Percentiles rank a stretch among this genome's conserved stretches.
Conservation (phyloP, 2,888 invertebrate species). For the Epicampocera succincta region DNA sequence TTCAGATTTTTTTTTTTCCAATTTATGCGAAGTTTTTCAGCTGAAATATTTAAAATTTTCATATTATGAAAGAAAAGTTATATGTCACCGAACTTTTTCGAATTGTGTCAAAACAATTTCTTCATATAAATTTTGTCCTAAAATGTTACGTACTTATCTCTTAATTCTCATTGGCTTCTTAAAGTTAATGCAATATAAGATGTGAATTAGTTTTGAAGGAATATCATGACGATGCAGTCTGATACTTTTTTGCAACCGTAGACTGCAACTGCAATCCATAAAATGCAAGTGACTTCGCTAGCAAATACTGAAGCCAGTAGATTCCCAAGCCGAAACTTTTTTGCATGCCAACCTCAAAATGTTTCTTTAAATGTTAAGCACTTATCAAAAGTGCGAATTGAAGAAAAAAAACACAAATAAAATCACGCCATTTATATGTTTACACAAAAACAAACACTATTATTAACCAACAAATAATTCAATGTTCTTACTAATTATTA, state of each 20-base stretch:
- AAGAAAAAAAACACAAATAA: constrained; percentile 31
- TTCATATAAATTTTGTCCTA: too few species aligned
- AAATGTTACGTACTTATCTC: too few species aligned
- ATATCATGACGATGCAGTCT: constrained; percentile 16
- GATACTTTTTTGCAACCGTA: not conserved
- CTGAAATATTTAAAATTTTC: too few species aligned
- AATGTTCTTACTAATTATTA: constrained; percentile 25
- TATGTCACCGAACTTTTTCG: too few species aligned
- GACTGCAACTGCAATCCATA: constrained; percentile 29
- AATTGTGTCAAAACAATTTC: too few species aligned
- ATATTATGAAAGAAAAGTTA: too few species aligned
- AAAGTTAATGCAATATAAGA: not conserved
- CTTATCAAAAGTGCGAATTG: constrained; percentile 10
- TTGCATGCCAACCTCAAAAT: constrained; percentile 10
- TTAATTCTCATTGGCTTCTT: too few species aligned
- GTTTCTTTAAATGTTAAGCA: constrained; percentile 40
- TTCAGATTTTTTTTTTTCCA: too few species aligned
- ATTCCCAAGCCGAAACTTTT: constrained; percentile 23
- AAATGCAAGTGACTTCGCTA: not conserved
- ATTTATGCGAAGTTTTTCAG: too few species aligned
- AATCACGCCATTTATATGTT: constrained; percentile 57
- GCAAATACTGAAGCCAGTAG: not conserved
- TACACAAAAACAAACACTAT: constrained; percentile 2
- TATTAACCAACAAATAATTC: constrained; percentile 36
- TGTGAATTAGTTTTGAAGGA: constrained; percentile 13